phyloP scores from a whole-genome alignment of 2,113 vertebrate genomes.

The Notothenia rossii region DNA sequence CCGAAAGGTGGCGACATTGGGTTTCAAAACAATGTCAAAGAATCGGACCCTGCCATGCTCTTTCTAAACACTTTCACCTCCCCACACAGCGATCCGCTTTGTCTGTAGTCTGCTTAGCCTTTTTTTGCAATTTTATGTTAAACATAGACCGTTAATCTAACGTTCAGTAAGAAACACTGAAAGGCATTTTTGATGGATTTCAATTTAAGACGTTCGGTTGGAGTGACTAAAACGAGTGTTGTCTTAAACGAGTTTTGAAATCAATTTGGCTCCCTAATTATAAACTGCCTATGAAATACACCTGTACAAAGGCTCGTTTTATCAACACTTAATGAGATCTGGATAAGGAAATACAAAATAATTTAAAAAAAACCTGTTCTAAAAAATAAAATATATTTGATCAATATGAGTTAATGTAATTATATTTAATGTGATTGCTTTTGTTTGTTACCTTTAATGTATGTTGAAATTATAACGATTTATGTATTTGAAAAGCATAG shows the following conservation, averaged over 20 bases:
- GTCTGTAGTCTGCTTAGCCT: not conserved
- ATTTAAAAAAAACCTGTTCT: not conserved
- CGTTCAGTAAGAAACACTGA: not conserved
- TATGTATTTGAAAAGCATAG: not conserved
- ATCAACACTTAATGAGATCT: not conserved
- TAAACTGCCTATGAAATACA: slow-evolving; percentile 14
- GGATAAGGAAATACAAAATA: not conserved
- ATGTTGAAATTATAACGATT: not conserved
- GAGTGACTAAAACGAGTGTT: not conserved
- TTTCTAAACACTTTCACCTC: slow-evolving; percentile 2
- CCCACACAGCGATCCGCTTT: not conserved
- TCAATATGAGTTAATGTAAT: not conserved
- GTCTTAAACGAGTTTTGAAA: not conserved
- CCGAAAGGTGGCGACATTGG: slow-evolving; percentile 97
- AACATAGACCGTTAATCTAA: not conserved
- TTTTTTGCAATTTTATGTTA: slow-evolving; percentile 1
- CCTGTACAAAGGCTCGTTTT: not conserved
- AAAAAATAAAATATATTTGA: not conserved
- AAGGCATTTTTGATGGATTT: not conserved
- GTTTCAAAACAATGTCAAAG: slow-evolving; percentile 79
- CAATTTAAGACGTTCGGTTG: not conserved
- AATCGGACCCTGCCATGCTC: slow-evolving; percentile 14
- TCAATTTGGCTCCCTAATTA: slow-evolving; percentile 8
- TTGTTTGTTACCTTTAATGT: not conserved
- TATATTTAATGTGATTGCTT: not conserved